phyloP scores from a whole-genome alignment of 2,888 invertebrate species.

The Nomada fucata region DNA sequence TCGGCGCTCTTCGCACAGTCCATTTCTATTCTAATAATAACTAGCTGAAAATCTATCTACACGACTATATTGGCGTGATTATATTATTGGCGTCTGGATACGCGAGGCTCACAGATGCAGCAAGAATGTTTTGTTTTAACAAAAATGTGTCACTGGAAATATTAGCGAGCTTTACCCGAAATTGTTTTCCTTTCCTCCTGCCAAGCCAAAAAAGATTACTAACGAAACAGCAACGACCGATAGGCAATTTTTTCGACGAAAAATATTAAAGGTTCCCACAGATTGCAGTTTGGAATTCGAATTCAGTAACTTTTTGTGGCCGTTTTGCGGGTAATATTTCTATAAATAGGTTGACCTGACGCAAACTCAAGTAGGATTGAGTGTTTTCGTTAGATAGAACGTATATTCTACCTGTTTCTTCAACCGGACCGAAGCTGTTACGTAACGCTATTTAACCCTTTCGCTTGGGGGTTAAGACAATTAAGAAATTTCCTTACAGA shows the following conservation, averaged over 20 bases:
- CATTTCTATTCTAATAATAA: constrained; percentile 35
- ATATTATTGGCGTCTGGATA: constrained; percentile 14
- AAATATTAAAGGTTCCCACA: too few relatives aligned
- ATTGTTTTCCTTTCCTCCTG: background rate
- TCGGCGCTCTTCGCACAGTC: background rate
- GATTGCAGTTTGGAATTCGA: too few relatives aligned
- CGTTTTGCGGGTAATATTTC: background rate
- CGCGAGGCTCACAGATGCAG: background rate
- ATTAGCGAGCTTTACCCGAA: background rate
- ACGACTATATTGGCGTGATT: background rate
- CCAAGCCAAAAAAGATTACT: background rate
- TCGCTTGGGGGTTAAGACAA: constrained; percentile 10
- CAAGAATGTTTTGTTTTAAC: background rate
- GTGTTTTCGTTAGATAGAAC: constrained; percentile 12
- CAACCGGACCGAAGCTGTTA: constrained; percentile 7
- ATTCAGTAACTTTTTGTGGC: background rate
- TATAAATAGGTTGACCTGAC: background rate
- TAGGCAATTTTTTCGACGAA: too few relatives aligned
- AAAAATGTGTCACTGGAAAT: constrained; percentile 1
- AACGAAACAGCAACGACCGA: too few relatives aligned
- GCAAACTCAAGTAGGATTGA: background rate
- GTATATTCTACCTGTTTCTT: background rate
- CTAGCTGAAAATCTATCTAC: constrained; percentile 26
- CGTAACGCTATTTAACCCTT: constrained; percentile 16
- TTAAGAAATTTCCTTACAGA: constrained; percentile 6